These are phyloP conservation scores for Hybognathus amarus DNA, from an alignment of 2,797 vertebrate genomes.

Conservation along the genomic window DNA sequence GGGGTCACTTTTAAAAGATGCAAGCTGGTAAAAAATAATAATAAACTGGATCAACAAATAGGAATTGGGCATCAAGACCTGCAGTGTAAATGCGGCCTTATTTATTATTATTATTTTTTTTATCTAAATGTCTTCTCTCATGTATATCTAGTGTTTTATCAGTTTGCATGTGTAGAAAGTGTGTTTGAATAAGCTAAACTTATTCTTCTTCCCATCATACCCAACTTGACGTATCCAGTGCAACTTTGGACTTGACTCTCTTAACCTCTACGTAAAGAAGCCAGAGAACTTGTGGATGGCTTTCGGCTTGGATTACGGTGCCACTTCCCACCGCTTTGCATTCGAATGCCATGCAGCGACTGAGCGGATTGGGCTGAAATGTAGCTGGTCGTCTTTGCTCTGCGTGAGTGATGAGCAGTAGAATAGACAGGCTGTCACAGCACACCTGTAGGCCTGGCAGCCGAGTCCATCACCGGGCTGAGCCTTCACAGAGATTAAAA, in stretches of 20 bases:
- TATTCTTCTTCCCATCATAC: not conserved
- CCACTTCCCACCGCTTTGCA: slow-evolving; percentile 24
- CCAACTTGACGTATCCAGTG: not conserved
- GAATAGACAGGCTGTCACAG: slow-evolving; percentile 63
- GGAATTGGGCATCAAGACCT: too few species aligned
- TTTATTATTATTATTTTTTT: not conserved
- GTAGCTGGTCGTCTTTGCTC: slow-evolving; percentile 58
- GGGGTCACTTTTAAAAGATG: too few species aligned
- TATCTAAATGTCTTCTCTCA: slow-evolving; percentile 29
- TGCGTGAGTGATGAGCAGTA: slow-evolving; percentile 59
- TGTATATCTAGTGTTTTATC: slow-evolving; percentile 30
- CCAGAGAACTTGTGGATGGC: not conserved
- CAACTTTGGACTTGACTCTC: not conserved
- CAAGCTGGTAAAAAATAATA: too few species aligned
- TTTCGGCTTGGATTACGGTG: not conserved
- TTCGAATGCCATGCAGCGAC: slow-evolving; percentile 34
- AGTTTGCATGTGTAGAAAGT: slow-evolving; percentile 34
- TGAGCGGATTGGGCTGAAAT: slow-evolving; percentile 64
- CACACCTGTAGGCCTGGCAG: slow-evolving; percentile 75
- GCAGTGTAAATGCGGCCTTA: not conserved
- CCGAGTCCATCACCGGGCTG: slow-evolving; percentile 56
- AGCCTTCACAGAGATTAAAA: slow-evolving; percentile 76
- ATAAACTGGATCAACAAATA: too few species aligned
- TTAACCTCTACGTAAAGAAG: slow-evolving; percentile 40
- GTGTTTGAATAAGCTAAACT: not conserved